Evolutionary conservation across 2,888 invertebrate genomes (phyloP).

Genomic region (Drosophila multiciliata): DNA sequence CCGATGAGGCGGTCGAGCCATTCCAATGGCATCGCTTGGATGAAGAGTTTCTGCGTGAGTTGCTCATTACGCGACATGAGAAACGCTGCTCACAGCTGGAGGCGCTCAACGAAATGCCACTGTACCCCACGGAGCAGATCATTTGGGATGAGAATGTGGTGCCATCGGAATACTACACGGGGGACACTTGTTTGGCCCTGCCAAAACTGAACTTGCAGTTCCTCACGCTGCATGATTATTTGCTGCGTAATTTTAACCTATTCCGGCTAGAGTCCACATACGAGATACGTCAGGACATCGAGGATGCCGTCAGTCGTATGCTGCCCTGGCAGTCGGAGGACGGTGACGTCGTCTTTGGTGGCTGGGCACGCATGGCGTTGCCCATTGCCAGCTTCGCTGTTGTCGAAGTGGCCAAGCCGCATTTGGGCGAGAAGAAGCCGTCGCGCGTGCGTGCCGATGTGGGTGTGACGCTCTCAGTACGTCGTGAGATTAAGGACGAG

Average conservation of each 20-base stretch:
- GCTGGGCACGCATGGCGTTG: constrained; percentile 99
- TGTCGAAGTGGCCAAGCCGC: constrained; percentile 96
- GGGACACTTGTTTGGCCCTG: constrained; percentile 97
- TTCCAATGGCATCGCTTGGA: constrained; percentile 91
- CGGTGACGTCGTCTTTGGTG: constrained; percentile 94
- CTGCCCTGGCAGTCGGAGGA: constrained; percentile 98
- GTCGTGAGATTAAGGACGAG: constrained; percentile 96
- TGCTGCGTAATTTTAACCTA: constrained; percentile 98
- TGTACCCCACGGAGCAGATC: constrained; percentile 98
- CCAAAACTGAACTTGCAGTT: constrained; percentile 99
- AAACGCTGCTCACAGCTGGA: constrained; percentile 96
- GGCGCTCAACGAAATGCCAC: constrained; percentile 97
- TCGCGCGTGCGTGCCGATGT: constrained; percentile 98
- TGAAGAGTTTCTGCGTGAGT: constrained; percentile 92
- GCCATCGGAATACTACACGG: constrained; percentile 98
- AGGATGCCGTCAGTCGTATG: constrained; percentile 97
- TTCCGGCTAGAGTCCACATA: constrained; percentile 98
- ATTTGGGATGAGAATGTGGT: constrained; percentile 99
- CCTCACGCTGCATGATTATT: constrained; percentile 98
- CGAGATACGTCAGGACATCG: constrained; percentile 99
- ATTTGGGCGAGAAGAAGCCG: constrained; percentile 97
- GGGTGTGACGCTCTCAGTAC: constrained; percentile 95
- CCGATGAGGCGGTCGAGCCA: constrained; percentile 89
- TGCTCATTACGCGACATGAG: constrained; percentile 94
- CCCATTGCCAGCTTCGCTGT: constrained; percentile 96